These are phyloP conservation scores for Galago senegalensis DNA, from an alignment of 2,797 vertebrate genomes.

Conservation along the genomic window DNA sequence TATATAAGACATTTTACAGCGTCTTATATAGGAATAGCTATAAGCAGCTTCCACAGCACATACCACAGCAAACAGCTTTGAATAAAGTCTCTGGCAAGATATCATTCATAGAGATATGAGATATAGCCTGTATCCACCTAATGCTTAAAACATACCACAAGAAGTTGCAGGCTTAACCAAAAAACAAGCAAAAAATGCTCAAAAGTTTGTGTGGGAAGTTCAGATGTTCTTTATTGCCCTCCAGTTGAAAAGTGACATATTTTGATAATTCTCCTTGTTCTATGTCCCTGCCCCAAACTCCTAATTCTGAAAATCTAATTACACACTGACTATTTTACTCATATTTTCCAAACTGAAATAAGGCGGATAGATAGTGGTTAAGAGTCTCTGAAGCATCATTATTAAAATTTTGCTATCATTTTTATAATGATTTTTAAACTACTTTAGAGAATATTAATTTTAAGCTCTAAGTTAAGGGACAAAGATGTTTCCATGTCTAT, in stretches of 20 bases:
- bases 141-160: constrained; percentile 84
- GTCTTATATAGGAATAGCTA: constrained; percentile 71
- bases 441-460: not conserved
- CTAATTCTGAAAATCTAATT: constrained; percentile 50
- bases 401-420: constrained; percentile 1
- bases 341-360: constrained; percentile 42
- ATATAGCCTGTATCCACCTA: constrained; percentile 76
- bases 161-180: constrained; percentile 81
- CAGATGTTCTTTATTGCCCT: constrained; percentile 42
- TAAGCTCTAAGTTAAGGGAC: not conserved
- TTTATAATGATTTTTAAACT: constrained; percentile 18
- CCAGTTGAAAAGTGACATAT: constrained; percentile 15
- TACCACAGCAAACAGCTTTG: constrained; percentile 77
- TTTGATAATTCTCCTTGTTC: constrained; percentile 7
- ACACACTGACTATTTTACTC: not conserved
- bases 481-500: constrained; percentile 7
- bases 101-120: constrained; percentile 78
- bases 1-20: constrained; percentile 70
- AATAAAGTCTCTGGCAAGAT: constrained; percentile 82
- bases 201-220: constrained; percentile 47
- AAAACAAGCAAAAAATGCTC: constrained; percentile 58
- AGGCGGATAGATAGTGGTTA: not conserved
- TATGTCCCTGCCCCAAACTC: not conserved
- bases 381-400: not conserved
- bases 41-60: constrained; percentile 47